Evolutionary conservation across 1,140 invertebrate species (phyloP), one percentile per base, ranked within the genome.

Genomic region (Meteorus sp.): DNA sequence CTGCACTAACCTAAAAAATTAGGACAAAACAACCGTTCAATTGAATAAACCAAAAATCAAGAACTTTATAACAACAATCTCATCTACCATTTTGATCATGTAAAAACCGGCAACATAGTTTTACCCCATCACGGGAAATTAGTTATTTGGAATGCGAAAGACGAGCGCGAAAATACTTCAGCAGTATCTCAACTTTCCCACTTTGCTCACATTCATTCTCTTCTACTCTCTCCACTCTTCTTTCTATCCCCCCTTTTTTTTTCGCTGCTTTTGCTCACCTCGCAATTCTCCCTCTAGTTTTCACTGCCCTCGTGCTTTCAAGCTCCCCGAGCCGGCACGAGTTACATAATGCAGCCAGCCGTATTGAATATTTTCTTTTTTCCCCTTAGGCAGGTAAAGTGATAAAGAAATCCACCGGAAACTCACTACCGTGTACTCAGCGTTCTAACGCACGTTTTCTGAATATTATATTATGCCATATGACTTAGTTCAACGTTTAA

Each of bases 321-420:
- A 60, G 48, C 57, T 47, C 56, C 60, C 54, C 41, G 45, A 58
- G 47, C 53, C 55, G 56, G 65, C 56, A 63, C 65, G 60, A 67
- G 64, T 68, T 72, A 69, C 70, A 72, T 72, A 72, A 72, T 72
- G 70, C 70, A 72, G 67, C 65, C 67, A 60, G 67, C 60, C 65
- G 63, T 70, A 72, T 72, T 72, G 66, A 72, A 72, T 72, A 70
- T 72, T 69, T 71, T 63, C 8, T 31, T 50, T 31, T 27, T 19
- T 37, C 20, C 20, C 22, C 50, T 35, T 45, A n/a, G 61, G 60
- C 39, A 51, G 31, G 64, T 62, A 68, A 69, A 71, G 70, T 69
- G 70, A 72, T 72, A 70, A 67, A 67, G 64, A 69, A 69, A 70
- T 69, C 65, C 68, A 63, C 64, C 60, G 13, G 44, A 59, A n/a